Base-by-base conservation (phyloP, 2,797 vertebrate genomes). In the Pelodytes ibericus region DNA sequence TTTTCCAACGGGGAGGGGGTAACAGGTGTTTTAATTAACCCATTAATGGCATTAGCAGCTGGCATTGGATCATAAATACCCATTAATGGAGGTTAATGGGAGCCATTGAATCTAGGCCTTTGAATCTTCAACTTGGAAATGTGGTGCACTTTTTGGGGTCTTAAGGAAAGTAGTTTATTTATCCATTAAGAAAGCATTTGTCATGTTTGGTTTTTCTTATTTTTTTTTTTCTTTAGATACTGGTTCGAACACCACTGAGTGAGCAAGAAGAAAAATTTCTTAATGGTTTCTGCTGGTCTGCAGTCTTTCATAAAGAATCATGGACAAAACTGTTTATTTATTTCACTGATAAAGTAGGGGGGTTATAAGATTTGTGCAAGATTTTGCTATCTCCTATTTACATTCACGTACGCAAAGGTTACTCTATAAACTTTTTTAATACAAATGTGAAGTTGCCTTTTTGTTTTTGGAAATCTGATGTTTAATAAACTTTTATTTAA, bases 401-500 rank as follows among this genome's bases (percentile, higher is more conserved):
- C 75, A 31, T 82, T 60, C 44, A 51, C 82, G 83, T 86, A 83
- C 87, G 86, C 82, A 85, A n/a, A 78, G 77, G 82, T 81, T 82
- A 85, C 74, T 75, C 83, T 69, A 74, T 81, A 83, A 82, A 76
- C 67, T 89, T 89, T 87, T 87, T 86, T 29, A 76, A 76, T 76
- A 83, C 80, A 83, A 81, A 84, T 81, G 80, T 84, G 68, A 86
- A 80, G 60, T 75, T 88, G 85, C 68, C 82, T 83, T 82, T 79
- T 85, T 83, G 13, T 84, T 88, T 84, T 84, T 86, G 60, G 71
- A 72, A 83, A 74, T 84, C n/a, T n/a, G n/a, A 76, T 81, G 88
- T 93, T 89, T 93, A 96, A 96, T 96, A 96, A 96, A 95, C 86
- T 90, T 93, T 87, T 90, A 94, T 95, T 95, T 94, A 93, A 95